These are phyloP conservation scores for Meganola albula DNA, from an alignment of 2,888 invertebrate species.

Conservation along the genomic window DNA sequence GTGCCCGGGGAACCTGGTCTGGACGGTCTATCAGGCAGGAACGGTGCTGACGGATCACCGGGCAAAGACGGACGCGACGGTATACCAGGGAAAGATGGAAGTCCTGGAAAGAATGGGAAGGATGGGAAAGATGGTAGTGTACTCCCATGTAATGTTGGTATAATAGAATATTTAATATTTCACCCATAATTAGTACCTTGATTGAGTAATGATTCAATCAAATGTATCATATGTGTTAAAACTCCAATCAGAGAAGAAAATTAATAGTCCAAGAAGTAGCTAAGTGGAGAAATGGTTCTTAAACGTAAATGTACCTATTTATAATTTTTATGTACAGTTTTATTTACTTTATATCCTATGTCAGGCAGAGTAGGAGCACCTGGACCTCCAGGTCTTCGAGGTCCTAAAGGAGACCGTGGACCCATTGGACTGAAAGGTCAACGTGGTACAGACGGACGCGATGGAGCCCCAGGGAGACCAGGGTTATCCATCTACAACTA, in stretches of 20 bases:
- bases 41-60: slow-evolving; percentile 88
- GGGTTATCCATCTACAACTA: slow-evolving; percentile 88
- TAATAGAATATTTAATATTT: no score
- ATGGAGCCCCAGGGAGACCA: slow-evolving; percentile 87
- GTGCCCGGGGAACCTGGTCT: slow-evolving; percentile 94
- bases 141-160: no score
- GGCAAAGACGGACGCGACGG: slow-evolving; percentile 87
- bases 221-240: no score
- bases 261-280: no score
- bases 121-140: slow-evolving; percentile 72
- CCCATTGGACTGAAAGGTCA: slow-evolving; percentile 83
- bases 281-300: not conserved
- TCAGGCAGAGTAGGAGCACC: slow-evolving; percentile 80
- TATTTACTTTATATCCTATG: not conserved
- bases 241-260: no score
- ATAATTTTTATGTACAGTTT: not conserved
- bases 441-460: slow-evolving; percentile 84
- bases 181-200: no score
- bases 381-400: slow-evolving; percentile 84
- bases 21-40: slow-evolving; percentile 90
- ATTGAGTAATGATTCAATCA: no score
- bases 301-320: not conserved
- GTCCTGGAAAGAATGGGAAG: slow-evolving; percentile 80
- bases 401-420: slow-evolving; percentile 84
- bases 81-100: slow-evolving; percentile 81